Conservation (phyloP, 1,140 invertebrate species). For the Nylanderia fulva region DNA sequence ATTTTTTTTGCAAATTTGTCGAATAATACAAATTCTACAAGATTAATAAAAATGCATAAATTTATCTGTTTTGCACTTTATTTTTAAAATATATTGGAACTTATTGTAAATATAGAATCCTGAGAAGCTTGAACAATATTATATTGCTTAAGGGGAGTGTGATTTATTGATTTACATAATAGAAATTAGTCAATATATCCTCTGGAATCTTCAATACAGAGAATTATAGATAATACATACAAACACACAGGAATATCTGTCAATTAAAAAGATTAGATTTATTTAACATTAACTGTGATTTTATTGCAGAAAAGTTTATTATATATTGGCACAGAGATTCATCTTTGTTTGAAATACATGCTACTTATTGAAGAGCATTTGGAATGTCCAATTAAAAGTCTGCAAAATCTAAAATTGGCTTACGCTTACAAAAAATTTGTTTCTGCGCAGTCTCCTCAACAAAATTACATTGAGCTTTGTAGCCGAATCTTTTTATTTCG, state of each 20-base stretch:
- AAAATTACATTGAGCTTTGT: constrained; percentile 67
- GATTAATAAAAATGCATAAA: constrained; percentile 73
- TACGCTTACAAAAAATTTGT: constrained; percentile 74
- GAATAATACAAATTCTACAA: constrained; percentile 76
- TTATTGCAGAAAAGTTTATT: constrained; percentile 72
- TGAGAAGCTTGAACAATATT: constrained; percentile 81
- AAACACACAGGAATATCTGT: background rate
- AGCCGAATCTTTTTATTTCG: constrained; percentile 74
- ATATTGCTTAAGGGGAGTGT: constrained; percentile 74
- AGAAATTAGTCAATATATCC: constrained; percentile 67
- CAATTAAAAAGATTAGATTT: background rate
- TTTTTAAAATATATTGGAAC: too few species aligned
- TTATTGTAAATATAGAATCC: constrained; percentile 81
- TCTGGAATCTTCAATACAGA: constrained; percentile 71
- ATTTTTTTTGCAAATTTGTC: constrained; percentile 12
- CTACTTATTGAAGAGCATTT: constrained; percentile 78
- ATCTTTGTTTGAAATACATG: constrained; percentile 80
- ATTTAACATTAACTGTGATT: constrained; percentile 12
- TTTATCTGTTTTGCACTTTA: too few species aligned
- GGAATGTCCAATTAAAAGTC: constrained; percentile 72
- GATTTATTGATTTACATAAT: constrained; percentile 73
- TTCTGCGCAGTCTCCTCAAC: constrained; percentile 67
- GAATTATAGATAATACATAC: constrained; percentile 73
- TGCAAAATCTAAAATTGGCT: constrained; percentile 75
- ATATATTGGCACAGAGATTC: constrained; percentile 77